A percentile compares a stretch with the other conserved stretches of the same genome.
Evolutionary conservation across 2,888 invertebrate species (phyloP).

Genomic region (Agrilus cyanescens): DNA sequence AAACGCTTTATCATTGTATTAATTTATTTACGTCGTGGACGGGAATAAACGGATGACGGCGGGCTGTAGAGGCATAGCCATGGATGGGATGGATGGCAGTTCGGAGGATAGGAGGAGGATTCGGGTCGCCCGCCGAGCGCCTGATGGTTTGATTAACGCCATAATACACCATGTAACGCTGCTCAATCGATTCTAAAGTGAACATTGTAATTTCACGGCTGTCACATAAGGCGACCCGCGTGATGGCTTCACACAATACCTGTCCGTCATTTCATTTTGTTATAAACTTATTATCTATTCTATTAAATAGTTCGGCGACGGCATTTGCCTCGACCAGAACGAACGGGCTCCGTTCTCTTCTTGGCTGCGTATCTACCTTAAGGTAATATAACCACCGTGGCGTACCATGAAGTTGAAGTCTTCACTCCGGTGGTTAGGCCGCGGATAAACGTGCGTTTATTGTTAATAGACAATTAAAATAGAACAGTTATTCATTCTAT

Average conservation of each 20-base stretch:
- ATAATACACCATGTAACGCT: conserved; percentile 33
- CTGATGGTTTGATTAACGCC: conserved; percentile 24
- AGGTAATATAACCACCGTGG: no score
- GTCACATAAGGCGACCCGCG: conserved; percentile 33
- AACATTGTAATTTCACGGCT: conserved; percentile 38
- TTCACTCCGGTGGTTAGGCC: no score
- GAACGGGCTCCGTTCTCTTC: conserved; percentile 5
- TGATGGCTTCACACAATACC: conserved; percentile 31
- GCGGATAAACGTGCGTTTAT: no score
- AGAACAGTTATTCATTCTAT: no score
- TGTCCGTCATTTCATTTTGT: conserved; percentile 29
- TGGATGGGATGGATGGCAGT: conserved; percentile 8
- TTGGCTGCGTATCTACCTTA: no score
- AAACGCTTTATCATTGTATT: conserved; percentile 33
- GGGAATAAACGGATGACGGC: not conserved
- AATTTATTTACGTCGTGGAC: conserved; percentile 27
- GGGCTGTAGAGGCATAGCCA: not conserved
- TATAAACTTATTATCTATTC: conserved; percentile 32
- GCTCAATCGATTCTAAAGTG: conserved; percentile 36
- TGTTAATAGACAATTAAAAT: no score
- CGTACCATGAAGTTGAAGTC: no score
- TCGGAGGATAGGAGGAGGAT: conserved; percentile 11
- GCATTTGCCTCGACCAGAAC: conserved; percentile 8
- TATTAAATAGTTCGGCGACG: conserved; percentile 16
- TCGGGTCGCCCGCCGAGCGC: conserved; percentile 21